Evolutionary conservation across 2,888 invertebrate species (phyloP).

Genomic region (Bellardia bayeri): DNA sequence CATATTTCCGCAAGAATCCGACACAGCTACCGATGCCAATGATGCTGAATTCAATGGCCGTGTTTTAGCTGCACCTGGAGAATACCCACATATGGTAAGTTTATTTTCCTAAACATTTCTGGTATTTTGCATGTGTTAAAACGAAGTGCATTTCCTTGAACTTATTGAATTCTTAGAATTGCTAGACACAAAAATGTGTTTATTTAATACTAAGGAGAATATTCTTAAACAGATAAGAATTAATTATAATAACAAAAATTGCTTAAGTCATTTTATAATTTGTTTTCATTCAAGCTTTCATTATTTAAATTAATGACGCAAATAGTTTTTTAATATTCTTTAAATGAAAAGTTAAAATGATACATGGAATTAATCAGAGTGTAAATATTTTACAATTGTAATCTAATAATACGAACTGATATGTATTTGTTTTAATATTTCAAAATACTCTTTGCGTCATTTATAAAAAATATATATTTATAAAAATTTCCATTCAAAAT

Average conservation of each 20-base stretch:
- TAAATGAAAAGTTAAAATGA: neutral
- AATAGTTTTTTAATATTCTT: neutral
- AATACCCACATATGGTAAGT: slow-evolving; percentile 83
- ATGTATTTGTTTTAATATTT: too few relatives aligned
- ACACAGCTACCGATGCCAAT: slow-evolving; percentile 77
- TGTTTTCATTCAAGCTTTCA: neutral
- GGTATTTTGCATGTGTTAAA: neutral
- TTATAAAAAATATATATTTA: too few relatives aligned
- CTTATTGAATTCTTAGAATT: neutral
- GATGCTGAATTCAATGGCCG: slow-evolving; percentile 82
- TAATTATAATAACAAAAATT: neutral
- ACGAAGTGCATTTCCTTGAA: slow-evolving; percentile 21
- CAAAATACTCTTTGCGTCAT: too few relatives aligned
- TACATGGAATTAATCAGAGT: neutral
- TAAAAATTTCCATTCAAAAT: too few relatives aligned
- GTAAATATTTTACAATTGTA: neutral
- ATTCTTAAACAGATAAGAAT: slow-evolving; percentile 17
- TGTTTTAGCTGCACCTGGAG: slow-evolving; percentile 79
- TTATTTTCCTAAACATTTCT: neutral
- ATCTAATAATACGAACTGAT: neutral
- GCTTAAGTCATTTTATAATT: neutral
- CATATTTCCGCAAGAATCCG: slow-evolving; percentile 80
- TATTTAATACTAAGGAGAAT: neutral
- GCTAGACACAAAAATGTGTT: neutral
- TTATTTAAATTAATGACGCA: neutral